These are phyloP conservation scores for Indicator maculatus DNA, from an alignment of 2,113 vertebrate genomes.

Conservation along the genomic window DNA sequence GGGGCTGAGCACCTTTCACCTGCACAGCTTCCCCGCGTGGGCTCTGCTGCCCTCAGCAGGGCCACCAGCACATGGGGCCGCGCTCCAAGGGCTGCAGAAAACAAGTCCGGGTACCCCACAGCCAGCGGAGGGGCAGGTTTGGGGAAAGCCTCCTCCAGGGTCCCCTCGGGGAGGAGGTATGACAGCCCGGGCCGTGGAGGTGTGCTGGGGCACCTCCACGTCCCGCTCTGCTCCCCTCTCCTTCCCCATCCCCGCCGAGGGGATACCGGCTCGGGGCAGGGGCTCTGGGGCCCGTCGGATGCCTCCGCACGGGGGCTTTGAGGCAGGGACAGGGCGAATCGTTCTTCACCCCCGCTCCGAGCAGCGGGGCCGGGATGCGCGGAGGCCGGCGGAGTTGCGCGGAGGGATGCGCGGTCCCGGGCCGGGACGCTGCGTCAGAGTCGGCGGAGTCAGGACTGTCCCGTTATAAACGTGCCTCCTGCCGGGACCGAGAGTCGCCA, in stretches of 20 bases:
- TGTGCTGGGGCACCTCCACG: neutral
- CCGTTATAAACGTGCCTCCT: neutral
- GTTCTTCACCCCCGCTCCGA: fast-evolving
- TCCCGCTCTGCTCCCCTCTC: neutral
- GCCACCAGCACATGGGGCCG: neutral
- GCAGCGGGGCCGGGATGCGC: neutral
- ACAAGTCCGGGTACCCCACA: neutral
- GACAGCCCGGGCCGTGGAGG: neutral
- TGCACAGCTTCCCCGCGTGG: neutral
- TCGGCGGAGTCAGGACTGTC: neutral
- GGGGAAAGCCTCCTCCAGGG: neutral
- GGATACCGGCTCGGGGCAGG: neutral
- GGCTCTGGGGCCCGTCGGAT: neutral
- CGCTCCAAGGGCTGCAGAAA: fast-evolving
- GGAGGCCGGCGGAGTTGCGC: neutral
- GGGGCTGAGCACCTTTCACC: neutral
- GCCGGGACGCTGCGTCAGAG: too few relatives aligned
- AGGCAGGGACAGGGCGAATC: neutral
- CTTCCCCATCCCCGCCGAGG: neutral
- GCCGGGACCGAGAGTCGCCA: neutral
- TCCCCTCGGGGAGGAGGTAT: neutral
- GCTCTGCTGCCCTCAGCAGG: neutral
- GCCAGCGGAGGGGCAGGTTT: neutral
- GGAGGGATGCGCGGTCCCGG: neutral
- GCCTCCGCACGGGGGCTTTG: neutral